phyloP scores from a whole-genome alignment of 2,797 vertebrate species.

The Nothura maculosa region DNA sequence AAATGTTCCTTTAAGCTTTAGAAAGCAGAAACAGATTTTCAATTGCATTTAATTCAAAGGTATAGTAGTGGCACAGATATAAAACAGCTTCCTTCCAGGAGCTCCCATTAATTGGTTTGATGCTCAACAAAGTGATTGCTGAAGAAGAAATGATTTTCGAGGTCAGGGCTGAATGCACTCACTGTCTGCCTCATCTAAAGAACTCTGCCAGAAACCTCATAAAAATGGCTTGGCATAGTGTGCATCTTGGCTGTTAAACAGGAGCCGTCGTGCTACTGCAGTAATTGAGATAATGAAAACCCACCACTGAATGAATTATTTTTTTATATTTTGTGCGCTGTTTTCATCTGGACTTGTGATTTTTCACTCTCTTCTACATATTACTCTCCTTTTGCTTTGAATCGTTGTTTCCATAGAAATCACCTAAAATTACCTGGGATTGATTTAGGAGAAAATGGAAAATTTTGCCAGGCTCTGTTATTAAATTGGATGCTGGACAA shows the following conservation, averaged over 20 bases:
- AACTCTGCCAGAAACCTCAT: not conserved
- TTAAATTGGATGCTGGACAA: not conserved
- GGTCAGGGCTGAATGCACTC: too few relatives aligned
- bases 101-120: not conserved
- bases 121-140: not conserved
- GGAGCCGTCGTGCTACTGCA: not conserved
- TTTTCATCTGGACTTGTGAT: not conserved
- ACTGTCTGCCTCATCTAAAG: too few relatives aligned
- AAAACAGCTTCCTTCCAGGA: not conserved
- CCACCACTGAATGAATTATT: not conserved
- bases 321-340: not conserved
- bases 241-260: not conserved
- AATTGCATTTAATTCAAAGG: not conserved
- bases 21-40: not conserved
- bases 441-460: not conserved
- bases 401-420: not conserved
- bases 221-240: not conserved
- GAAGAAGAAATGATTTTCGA: too few relatives aligned
- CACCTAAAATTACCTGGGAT: not conserved
- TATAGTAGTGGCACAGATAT: not conserved
- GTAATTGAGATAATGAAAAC: not conserved
- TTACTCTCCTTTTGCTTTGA: not conserved
- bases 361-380: not conserved
- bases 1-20: not conserved
- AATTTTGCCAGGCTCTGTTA: not conserved